Evolutionary conservation across 1,140 invertebrate genomes (phyloP).

Genomic region (Belonocnema kinseyi): DNA sequence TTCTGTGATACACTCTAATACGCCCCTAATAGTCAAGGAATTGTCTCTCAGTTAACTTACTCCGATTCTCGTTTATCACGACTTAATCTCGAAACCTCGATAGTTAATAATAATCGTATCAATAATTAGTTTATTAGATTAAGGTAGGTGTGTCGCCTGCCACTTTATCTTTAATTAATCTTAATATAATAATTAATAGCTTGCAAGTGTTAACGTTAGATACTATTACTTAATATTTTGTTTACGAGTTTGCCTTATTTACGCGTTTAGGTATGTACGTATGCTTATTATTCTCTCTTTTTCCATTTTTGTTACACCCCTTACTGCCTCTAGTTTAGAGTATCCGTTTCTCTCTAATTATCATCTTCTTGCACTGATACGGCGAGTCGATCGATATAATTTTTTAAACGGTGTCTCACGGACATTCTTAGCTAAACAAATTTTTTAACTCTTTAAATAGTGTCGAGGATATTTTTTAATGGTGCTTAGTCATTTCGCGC

Average conservation of each 20-base stretch:
- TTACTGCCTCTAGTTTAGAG: constrained; percentile 22
- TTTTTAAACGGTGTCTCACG: neutral
- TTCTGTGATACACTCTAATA: constrained; percentile 62
- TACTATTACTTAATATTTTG: constrained; percentile 75
- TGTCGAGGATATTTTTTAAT: constrained; percentile 18
- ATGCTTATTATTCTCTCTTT: constrained; percentile 63
- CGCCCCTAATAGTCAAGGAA: constrained; percentile 72
- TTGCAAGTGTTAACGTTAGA: constrained; percentile 75
- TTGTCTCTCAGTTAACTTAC: constrained; percentile 64
- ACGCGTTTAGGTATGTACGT: constrained; percentile 73
- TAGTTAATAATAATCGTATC: constrained; percentile 73
- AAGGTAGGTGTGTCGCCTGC: constrained; percentile 63
- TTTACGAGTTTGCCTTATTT: constrained; percentile 70
- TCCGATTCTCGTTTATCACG: constrained; percentile 69
- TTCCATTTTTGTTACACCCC: constrained; percentile 41
- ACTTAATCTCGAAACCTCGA: constrained; percentile 72
- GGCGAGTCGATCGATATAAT: constrained; percentile 55
- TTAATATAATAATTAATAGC: constrained; percentile 75
- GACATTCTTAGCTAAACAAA: constrained; percentile 6
- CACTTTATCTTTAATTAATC: constrained; percentile 70
- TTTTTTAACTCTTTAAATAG: constrained; percentile 26
- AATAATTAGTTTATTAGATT: constrained; percentile 73
- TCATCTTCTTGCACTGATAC: constrained; percentile 55
- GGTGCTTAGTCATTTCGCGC: constrained; percentile 32
- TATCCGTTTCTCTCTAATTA: constrained; percentile 48